phyloP scores from a whole-genome alignment of 2,888 invertebrate species.

The Eupeodes luniger region DNA sequence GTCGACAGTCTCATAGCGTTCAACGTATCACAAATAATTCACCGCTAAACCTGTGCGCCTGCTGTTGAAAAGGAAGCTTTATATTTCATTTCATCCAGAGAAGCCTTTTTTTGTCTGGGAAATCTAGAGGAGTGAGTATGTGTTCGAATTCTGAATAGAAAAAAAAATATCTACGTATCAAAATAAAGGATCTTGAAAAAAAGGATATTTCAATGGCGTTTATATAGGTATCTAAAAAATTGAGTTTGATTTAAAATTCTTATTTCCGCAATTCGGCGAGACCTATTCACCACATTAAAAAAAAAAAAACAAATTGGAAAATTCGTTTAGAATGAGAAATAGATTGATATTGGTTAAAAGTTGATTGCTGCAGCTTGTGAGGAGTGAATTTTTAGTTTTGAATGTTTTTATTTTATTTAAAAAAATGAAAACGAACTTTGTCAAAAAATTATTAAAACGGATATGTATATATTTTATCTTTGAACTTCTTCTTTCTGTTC shows the following conservation, averaged over 20 bases:
- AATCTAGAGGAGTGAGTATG: neutral
- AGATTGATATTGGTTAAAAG: constrained; percentile 62
- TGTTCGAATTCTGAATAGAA: constrained; percentile 4
- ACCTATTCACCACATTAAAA: constrained; percentile 24
- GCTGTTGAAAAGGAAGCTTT: constrained; percentile 17
- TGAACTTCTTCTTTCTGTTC: too few relatives aligned
- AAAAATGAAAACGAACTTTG: neutral
- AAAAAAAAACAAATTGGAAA: neutral
- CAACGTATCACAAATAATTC: constrained; percentile 30
- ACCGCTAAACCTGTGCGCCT: constrained; percentile 5
- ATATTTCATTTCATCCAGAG: constrained; percentile 21
- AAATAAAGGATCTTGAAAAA: constrained; percentile 59
- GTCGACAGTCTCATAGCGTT: constrained; percentile 21
- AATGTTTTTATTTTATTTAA: neutral
- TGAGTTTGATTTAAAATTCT: constrained; percentile 30
- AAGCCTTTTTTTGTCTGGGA: neutral
- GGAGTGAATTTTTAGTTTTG: neutral
- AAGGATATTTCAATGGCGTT: constrained; percentile 45
- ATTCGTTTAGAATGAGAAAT: constrained; percentile 23
- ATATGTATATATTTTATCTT: too few relatives aligned
- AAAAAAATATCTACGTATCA: constrained; percentile 41
- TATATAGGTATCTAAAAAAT: constrained; percentile 13
- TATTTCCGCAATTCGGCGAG: constrained; percentile 12
- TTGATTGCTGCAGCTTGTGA: neutral
- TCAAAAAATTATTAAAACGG: too few relatives aligned